Conservation (phyloP, 1,140 invertebrate species). For the Lethocerus indicus region DNA sequence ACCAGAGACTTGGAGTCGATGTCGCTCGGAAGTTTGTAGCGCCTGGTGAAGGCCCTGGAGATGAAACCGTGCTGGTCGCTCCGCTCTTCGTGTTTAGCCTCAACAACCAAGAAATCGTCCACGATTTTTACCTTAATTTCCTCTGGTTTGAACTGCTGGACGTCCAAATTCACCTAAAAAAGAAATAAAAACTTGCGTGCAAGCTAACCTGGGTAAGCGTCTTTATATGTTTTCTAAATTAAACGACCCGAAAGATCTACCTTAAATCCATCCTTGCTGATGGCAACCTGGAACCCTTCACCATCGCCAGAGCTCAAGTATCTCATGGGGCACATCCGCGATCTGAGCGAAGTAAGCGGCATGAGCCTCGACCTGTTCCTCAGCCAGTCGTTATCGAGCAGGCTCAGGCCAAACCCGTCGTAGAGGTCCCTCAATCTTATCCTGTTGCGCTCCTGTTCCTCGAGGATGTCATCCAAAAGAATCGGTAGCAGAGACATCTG, state of each 20-base stretch:
- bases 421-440: not conserved
- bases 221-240: no score
- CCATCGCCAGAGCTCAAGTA: not conserved
- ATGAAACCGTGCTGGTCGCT: conserved; percentile 42
- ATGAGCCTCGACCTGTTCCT: not conserved
- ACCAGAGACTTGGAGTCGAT: conserved; percentile 37
- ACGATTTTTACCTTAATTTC: conserved; percentile 55
- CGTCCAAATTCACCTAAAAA: conserved; percentile 48
- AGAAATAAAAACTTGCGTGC: no score
- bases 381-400: not conserved
- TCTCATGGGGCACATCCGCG: conserved; percentile 7
- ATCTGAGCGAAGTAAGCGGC: not conserved
- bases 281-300: not conserved
- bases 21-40: conserved; percentile 41
- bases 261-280: conserved; percentile 19
- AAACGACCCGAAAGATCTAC: no score
- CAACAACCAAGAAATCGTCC: conserved; percentile 48
- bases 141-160: conserved; percentile 62
- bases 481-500: conserved; percentile 12
- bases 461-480: conserved; percentile 5
- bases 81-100: conserved; percentile 50
- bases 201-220: no score
- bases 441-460: no score
- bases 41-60: conserved; percentile 41
- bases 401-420: conserved; percentile 3